Percentiles rank a stretch among this genome's conserved stretches.
These are phyloP conservation scores for Trichopria drosophilae DNA, from an alignment of 2,888 invertebrate genomes.

Conservation along the genomic window DNA sequence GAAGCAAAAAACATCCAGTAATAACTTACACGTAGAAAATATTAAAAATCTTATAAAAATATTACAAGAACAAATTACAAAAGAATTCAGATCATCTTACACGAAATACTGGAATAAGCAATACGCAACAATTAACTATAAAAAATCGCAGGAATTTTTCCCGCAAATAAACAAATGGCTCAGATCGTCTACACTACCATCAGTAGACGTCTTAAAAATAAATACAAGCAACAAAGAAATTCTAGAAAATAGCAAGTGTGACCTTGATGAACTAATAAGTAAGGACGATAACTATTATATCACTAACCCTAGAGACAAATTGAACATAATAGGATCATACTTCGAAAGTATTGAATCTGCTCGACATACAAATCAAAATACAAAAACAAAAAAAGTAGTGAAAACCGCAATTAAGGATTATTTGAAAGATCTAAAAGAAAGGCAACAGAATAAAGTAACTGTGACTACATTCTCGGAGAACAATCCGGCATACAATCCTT, in stretches of 20 bases:
- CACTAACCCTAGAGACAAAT: not conserved
- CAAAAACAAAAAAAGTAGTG: not conserved
- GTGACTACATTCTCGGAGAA: not conserved
- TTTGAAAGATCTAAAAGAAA: not conserved
- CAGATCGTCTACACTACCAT: not conserved
- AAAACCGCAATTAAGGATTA: not conserved
- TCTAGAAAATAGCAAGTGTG: not conserved
- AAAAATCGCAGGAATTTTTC: not conserved
- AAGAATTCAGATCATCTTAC: not conserved
- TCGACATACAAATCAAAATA: not conserved
- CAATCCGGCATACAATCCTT: not conserved
- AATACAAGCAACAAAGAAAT: not conserved
- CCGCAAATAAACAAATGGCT: not conserved
- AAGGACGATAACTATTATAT: not conserved
- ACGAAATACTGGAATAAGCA: not conserved
- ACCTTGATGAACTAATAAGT: not conserved
- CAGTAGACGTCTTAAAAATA: not conserved
- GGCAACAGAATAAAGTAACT: not conserved
- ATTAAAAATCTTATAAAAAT: not conserved
- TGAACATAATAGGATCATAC: not conserved
- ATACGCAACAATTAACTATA: not conserved
- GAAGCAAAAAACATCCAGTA: not conserved
- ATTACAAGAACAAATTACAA: not conserved
- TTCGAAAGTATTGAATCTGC: not conserved
- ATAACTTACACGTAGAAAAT: not conserved